Conservation (phyloP, 2,888 invertebrate species). For the Drosophila borborema region DNA sequence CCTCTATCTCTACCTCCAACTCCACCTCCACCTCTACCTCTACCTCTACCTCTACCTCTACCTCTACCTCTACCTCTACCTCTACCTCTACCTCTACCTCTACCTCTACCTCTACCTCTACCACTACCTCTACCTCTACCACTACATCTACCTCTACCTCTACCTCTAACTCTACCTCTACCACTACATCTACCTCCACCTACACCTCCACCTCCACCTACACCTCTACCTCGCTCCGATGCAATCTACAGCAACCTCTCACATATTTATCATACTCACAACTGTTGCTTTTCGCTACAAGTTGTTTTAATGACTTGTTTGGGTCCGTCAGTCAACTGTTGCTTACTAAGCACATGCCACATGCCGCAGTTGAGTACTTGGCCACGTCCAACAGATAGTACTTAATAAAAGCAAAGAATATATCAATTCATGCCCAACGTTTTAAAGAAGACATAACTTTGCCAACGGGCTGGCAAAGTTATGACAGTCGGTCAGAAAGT, state of each 20-base stretch:
- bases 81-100: no score
- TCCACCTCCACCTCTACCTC: no score
- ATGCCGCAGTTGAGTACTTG: background rate
- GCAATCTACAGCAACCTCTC: background rate
- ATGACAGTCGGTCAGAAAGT: slow-evolving; percentile 43
- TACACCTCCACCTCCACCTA: background rate
- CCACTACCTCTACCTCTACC: no score
- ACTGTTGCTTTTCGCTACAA: slow-evolving; percentile 39
- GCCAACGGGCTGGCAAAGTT: slow-evolving; percentile 25
- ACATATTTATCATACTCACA: background rate
- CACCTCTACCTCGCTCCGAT: no score
- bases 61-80: no score
- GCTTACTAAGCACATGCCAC: background rate
- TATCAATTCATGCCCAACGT: background rate
- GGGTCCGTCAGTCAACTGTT: background rate
- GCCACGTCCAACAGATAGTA: background rate
- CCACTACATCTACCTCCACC: no score
- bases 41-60: no score
- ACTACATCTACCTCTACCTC: no score
- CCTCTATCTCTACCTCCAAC: no score
- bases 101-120: no score
- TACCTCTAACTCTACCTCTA: no score
- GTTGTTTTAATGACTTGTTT: slow-evolving; percentile 36
- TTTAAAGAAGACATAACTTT: background rate
- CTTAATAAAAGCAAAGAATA: slow-evolving; percentile 19